Evolutionary conservation across 2,888 invertebrate genomes (phyloP), one percentile per base, ranked within the genome.

Genomic region (Trilocha varians): DNA sequence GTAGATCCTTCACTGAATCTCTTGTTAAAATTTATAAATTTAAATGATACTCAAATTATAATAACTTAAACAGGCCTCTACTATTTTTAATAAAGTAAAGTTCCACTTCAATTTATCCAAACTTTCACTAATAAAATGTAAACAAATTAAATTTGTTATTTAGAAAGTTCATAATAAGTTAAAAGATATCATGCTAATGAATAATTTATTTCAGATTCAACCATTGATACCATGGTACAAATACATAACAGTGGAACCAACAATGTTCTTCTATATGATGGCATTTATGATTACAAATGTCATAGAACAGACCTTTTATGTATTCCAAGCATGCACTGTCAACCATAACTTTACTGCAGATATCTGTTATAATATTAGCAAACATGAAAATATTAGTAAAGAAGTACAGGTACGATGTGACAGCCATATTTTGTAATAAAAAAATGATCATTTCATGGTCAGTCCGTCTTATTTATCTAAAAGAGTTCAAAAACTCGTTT

Each of bases 201-300:
- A 3, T 9, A 25, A 3, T 25, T 25, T 2, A 9, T 25, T 25
- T 9, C 25, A 25, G 25, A 25, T 25, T 25, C 25, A 25, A 3
- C 25, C 25, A 25, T 3, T 2, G 4, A 25, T 25, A 11, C 66
- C 69, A 64, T 84, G 84, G 80, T 77, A 79, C 70, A 77, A 65
- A 49, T 63, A 83, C 17, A 86, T 93, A 41, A 91, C 95, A 0
- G 94, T 96, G 15, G 96, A 97, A 63, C 96, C 96, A 0, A 89
- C 93, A 0, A 90, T 96, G 90, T 93, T 95, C 65, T 79, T 96
- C 2, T 96, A 95, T 65, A 95, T 96, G 94, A 89, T 95, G 87
- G 93, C 95, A 1, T 93, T 90, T 59, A 93, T 94, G 93, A 87
- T 90, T 39, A 95, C 94, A 3, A 90, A 89, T 44, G 93, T 95